These are phyloP conservation scores for Dicyrtoma fusca DNA, from an alignment of 2,888 invertebrate species.

Conservation along the genomic window DNA sequence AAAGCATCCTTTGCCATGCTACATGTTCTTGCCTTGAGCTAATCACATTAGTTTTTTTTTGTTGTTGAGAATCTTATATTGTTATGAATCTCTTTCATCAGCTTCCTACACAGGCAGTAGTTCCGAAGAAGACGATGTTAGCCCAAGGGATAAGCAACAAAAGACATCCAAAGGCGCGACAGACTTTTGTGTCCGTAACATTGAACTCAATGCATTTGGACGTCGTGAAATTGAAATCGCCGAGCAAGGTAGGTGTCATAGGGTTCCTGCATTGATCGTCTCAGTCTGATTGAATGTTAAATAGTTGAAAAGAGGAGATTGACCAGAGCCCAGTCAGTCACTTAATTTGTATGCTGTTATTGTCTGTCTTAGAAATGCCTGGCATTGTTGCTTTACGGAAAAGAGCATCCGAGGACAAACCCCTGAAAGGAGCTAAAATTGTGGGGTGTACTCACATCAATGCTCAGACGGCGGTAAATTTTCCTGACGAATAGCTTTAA, in stretches of 20 bases:
- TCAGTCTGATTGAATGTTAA: not conserved
- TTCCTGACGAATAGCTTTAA: slow-evolving; percentile 1
- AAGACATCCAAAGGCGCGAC: slow-evolving; percentile 80
- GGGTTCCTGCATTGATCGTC: not conserved
- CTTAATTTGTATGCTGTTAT: slow-evolving; percentile 17
- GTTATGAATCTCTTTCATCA: slow-evolving; percentile 55
- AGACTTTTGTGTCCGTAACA: slow-evolving; percentile 93
- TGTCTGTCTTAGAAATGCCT: slow-evolving; percentile 79
- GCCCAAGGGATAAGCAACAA: slow-evolving; percentile 90
- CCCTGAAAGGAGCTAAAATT: slow-evolving; percentile 91
- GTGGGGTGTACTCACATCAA: slow-evolving; percentile 98
- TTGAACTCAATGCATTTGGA: slow-evolving; percentile 91
- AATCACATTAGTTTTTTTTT: slow-evolving; percentile 15
- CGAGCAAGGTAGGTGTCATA: slow-evolving; percentile 72
- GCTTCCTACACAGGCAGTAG: slow-evolving; percentile 78
- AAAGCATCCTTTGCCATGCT: slow-evolving; percentile 29
- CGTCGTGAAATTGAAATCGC: slow-evolving; percentile 96
- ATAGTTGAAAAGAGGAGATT: not conserved
- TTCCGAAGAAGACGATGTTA: slow-evolving; percentile 90
- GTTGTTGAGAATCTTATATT: slow-evolving; percentile 20
- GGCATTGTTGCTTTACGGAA: slow-evolving; percentile 94
- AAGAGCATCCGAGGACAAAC: slow-evolving; percentile 90
- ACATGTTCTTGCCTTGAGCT: slow-evolving; percentile 38
- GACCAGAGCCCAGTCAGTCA: not conserved
- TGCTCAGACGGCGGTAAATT: slow-evolving; percentile 88